These are phyloP conservation scores for Didymodactylos carnosus DNA, from an alignment of 2,888 invertebrate genomes.

Conservation along the genomic window DNA sequence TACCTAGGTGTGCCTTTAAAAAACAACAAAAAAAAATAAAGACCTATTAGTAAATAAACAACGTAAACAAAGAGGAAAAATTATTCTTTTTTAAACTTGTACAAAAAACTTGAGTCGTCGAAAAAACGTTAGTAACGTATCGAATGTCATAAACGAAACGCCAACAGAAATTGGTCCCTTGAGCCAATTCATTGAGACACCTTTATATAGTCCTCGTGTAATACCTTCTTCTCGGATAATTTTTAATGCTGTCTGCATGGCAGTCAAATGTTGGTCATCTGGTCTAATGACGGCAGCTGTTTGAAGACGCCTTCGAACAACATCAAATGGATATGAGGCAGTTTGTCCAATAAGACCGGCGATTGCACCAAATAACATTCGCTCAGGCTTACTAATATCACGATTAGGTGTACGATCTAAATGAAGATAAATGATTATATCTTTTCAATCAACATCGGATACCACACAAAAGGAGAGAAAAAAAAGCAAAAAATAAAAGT, in stretches of 20 bases:
- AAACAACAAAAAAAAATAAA: no score
- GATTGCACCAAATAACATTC: constrained; percentile 61
- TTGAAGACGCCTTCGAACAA: constrained; percentile 57
- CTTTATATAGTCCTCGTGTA: constrained; percentile 76
- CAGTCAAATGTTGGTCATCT: constrained; percentile 41
- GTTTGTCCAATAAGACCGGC: constrained; percentile 86
- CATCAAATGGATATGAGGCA: constrained; percentile 84
- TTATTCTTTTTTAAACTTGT: no score
- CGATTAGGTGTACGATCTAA: neutral
- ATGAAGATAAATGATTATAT: no score
- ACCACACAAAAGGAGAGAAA: no score
- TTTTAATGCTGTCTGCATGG: constrained; percentile 44
- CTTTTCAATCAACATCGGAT: no score
- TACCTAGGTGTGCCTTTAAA: no score
- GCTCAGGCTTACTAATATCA: constrained; percentile 27
- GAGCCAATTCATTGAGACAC: constrained; percentile 98
- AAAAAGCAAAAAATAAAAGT: no score
- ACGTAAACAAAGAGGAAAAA: no score
- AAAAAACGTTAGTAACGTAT: constrained; percentile 34
- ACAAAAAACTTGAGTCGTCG: no score
- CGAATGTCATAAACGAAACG: constrained; percentile 85
- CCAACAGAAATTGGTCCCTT: constrained; percentile 52
- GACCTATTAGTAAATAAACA: no score
- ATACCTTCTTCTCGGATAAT: constrained; percentile 53
- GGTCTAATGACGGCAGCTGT: constrained; percentile 3